A percentile compares a stretch with the other conserved stretches of the same genome.
phyloP scores from a whole-genome alignment of 2,797 vertebrate species.

The Caiman crocodilus region DNA sequence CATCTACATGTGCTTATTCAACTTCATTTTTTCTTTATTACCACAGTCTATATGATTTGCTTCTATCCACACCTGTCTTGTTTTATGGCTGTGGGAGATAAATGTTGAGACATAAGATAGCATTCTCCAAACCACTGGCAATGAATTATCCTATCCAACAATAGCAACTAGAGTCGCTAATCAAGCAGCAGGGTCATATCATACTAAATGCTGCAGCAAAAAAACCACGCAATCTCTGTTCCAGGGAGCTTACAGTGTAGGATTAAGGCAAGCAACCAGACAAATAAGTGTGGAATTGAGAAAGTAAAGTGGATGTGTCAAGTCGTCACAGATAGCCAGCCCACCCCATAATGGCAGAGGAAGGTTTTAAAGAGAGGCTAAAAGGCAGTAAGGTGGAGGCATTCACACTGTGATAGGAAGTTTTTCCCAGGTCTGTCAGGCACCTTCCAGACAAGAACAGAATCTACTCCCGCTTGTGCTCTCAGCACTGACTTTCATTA shows the following conservation, averaged over 20 bases:
- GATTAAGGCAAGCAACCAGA: not conserved
- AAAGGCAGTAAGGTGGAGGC: not conserved
- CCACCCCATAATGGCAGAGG: not conserved
- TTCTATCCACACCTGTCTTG: not conserved
- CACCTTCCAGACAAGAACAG: not conserved
- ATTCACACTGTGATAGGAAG: not conserved
- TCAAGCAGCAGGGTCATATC: not conserved
- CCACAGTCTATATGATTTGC: not conserved
- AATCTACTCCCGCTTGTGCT: not conserved
- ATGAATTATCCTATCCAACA: not conserved
- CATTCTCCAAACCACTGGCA: not conserved
- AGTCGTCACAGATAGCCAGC: not conserved
- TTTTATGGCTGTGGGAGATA: not conserved
- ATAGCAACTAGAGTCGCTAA: not conserved
- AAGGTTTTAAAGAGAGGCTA: not conserved
- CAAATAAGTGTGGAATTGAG: not conserved
- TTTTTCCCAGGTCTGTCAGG: not conserved
- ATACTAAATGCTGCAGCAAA: not conserved
- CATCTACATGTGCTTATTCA: not conserved
- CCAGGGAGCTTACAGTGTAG: not conserved
- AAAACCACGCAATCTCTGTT: not conserved
- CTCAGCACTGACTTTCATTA: not conserved
- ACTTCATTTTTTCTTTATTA: not conserved
- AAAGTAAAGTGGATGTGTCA: not conserved
- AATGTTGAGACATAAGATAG: not conserved